Base-by-base conservation (phyloP, 2,797 vertebrate genomes). In the Australoheros facetus region DNA sequence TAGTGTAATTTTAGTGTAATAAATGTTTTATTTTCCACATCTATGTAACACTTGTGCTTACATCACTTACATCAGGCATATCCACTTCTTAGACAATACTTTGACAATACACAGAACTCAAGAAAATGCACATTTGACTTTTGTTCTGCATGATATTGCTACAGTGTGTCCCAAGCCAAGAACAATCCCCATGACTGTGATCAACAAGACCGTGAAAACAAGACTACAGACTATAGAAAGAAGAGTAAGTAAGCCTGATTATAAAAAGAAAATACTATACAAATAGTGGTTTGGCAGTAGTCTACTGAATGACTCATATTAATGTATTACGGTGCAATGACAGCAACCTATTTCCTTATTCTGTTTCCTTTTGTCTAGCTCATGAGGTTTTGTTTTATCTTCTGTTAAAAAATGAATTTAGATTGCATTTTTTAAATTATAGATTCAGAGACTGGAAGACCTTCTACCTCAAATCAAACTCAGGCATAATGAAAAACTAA, bases 361-460 rank as follows among this genome's bases (percentile, higher is more conserved):
- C 3, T 5, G 45, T 58, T 23, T 66, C 1, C 16, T 54, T 58
- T 19, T 66, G 14, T 57, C 3, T 21, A 12, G 4, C 45, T 32
- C 3, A 1, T 42, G n/a, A 60, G 12, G 14, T 10, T 17, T 23
- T 71, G 4, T 5, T 48, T 48, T 16, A 6, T 7, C 45, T 16
- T 16, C 45, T 48, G 14, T 13, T 17, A 48, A 5, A 17, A 48
- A 48, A 48, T 48, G 5, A 2, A 56, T 56, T 55, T 66, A 66
- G 2, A 42, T 56, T 5, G 54, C 16, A 30, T 72, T 14, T 1
- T 39, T 48, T 48, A 56, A 9, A 16, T 89, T 87, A 71, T 74
- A 96, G 96, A 95, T 95, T 78, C 93, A 95, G 79, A 94, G 94
- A 86, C 90, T 96, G 59, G 94, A 96, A 56, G 93, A 95, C 11